Base-by-base conservation (phyloP, 2,797 vertebrate genomes). In the Hapalemur alaotrensis region DNA sequence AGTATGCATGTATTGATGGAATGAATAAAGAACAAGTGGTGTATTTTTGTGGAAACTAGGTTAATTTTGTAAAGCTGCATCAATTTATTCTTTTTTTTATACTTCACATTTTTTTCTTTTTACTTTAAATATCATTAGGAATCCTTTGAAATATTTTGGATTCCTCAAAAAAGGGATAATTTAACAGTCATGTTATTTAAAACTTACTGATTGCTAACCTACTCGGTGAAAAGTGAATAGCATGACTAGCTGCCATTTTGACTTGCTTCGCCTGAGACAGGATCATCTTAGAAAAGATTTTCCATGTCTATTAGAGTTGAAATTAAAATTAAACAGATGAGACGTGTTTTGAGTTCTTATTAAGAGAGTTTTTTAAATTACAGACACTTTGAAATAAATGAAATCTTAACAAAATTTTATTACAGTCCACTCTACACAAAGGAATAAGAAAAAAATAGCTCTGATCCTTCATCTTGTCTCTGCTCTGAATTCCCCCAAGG, bases 401-500 rank as follows among this genome's bases (percentile, higher is more conserved):
- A 88, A 90, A 83, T 57, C 32, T 65, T 85, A 95, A 59, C 50
- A 93, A 67, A 73, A 92, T 81, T 82, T 38, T 59, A 88, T 78
- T 82, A 43, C 22, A 63, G 13, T 76, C 4, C 14, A 70, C 20
- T 86, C 32, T 70, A 46, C 48, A 73, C 25, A 35, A 89, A 75
- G 11, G 41, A 89, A 63, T 78, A 35, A 54, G 30, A 28, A 95
- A 52, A 20, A 54, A 22, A 6, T 15, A 9, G 23, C 9, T 43
- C 48, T 80, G 10, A 72, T 13, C 7, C 20, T 91, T 91, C 63
- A 23, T 61, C 35, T 82, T 89, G 1, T 73, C 41, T 92, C 50
- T 63, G 30, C 2, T 28, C 12, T 61, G 32, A 89, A 65, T 50
- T 84, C 4, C 17, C 14, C 10, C 6, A 23, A 73, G 46, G 41